A percentile compares a stretch with the other conserved stretches of the same genome.
Evolutionary conservation across 2,888 invertebrate species (phyloP).

Genomic region (Tuberolachnus salignus): DNA sequence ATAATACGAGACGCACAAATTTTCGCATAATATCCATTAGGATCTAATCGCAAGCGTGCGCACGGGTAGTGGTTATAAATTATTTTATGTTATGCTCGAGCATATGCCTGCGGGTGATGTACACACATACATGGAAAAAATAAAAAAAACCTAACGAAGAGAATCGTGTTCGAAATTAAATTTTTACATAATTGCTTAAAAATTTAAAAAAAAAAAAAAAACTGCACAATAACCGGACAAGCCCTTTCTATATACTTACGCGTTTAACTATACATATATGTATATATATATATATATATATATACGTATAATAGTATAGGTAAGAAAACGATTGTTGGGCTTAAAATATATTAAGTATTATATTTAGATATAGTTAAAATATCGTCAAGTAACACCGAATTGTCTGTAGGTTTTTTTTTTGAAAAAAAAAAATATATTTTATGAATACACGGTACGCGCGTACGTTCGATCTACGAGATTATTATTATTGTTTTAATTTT

Average conservation of each 20-base stretch:
- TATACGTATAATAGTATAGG: neutral
- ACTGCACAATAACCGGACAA: conserved; percentile 24
- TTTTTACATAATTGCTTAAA: conserved; percentile 1
- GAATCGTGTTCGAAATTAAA: conserved; percentile 49
- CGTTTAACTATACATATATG: neutral
- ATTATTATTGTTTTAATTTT: too few relatives aligned
- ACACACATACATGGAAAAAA: neutral
- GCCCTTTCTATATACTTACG: neutral
- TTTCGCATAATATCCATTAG: conserved; percentile 30
- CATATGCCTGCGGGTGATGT: conserved; percentile 13
- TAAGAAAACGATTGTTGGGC: neutral
- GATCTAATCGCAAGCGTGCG: conserved; percentile 18
- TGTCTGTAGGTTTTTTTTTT: too few relatives aligned
- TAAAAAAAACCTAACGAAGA: neutral
- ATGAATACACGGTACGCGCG: too few relatives aligned
- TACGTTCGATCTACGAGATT: too few relatives aligned
- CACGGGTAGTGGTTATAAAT: neutral
- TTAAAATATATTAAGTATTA: too few relatives aligned
- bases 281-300: neutral
- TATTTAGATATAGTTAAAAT: too few relatives aligned
- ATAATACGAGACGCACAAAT: neutral
- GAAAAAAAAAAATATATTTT: too few relatives aligned
- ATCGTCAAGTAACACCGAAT: too few relatives aligned
- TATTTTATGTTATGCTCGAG: conserved; percentile 7
- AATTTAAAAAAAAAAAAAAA: too few relatives aligned